Conservation (phyloP, 2,888 invertebrate genomes). For the Leptopterna dolabrata region DNA sequence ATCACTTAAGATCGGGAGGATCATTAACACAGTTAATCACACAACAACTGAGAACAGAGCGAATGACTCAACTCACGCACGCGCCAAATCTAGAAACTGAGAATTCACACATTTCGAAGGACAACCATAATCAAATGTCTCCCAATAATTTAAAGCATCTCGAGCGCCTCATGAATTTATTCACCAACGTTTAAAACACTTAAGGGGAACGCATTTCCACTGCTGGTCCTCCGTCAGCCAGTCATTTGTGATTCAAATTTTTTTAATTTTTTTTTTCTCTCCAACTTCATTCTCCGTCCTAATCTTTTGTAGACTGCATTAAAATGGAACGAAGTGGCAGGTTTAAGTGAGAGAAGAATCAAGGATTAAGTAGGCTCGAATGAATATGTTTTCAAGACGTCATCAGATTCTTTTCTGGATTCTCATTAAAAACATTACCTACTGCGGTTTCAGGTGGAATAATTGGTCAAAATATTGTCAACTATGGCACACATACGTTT, state of each 20-base stretch:
- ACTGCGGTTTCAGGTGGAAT: too few relatives aligned
- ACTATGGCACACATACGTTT: too few relatives aligned
- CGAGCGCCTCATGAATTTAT: background rate
- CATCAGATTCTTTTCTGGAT: too few relatives aligned
- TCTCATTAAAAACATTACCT: too few relatives aligned
- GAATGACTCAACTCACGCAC: too few relatives aligned
- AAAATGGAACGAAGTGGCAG: background rate
- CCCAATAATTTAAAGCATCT: background rate
- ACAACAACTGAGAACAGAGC: too few relatives aligned
- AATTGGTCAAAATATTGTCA: too few relatives aligned
- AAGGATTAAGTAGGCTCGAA: too few relatives aligned
- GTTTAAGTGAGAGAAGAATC: background rate
- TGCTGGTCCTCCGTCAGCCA: background rate
- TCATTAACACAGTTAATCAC: too few relatives aligned
- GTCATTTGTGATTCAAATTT: constrained; percentile 5
- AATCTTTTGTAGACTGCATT: background rate
- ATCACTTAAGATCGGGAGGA: too few relatives aligned
- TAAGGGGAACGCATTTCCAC: background rate
- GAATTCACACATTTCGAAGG: background rate
- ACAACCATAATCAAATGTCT: background rate
- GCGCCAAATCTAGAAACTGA: too few relatives aligned
- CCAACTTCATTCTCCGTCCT: background rate
- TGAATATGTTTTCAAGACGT: too few relatives aligned
- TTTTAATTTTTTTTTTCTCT: background rate
- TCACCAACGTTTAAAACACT: background rate